Conservation (phyloP, 2,888 invertebrate species). For the Aproaerema taeniolella region DNA sequence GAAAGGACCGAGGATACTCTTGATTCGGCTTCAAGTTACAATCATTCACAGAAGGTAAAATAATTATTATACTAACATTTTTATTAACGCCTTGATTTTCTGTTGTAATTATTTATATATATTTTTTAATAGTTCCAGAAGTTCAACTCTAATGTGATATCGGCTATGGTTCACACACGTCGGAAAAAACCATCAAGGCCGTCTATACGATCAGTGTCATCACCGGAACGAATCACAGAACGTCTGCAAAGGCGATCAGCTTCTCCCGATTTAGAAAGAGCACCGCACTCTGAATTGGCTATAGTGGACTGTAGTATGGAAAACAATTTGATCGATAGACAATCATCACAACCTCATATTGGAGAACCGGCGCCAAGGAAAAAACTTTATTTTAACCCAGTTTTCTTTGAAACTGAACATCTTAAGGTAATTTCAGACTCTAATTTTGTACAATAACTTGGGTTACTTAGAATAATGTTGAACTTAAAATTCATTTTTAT, state of each 20-base stretch:
- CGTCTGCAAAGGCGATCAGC: slow-evolving; percentile 55
- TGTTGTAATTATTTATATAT: not conserved
- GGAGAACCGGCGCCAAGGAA: slow-evolving; percentile 76
- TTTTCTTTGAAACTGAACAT: slow-evolving; percentile 92
- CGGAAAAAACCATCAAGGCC: slow-evolving; percentile 55
- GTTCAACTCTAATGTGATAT: slow-evolving; percentile 51
- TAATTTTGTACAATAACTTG: slow-evolving; percentile 3
- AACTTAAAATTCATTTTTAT: not conserved
- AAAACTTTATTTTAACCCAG: slow-evolving; percentile 92
- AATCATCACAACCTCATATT: slow-evolving; percentile 48
- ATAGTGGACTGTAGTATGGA: slow-evolving; percentile 63
- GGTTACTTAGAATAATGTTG: not conserved
- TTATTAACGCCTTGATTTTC: not conserved
- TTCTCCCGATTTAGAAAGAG: slow-evolving; percentile 65
- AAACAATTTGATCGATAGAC: slow-evolving; percentile 33
- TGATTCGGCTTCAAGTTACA: slow-evolving; percentile 50
- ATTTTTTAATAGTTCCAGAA: slow-evolving; percentile 53
- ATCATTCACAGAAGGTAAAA: slow-evolving; percentile 4
- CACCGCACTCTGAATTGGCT: slow-evolving; percentile 67
- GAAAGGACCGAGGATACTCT: slow-evolving; percentile 58
- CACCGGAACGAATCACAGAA: slow-evolving; percentile 47
- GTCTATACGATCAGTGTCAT: slow-evolving; percentile 38
- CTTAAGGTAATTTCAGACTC: slow-evolving; percentile 83
- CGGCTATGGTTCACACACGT: slow-evolving; percentile 64
- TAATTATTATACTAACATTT: not conserved